These are phyloP conservation scores for Caenorhabditis doughertyi DNA, from an alignment of 2,888 invertebrate species.

Conservation along the genomic window DNA sequence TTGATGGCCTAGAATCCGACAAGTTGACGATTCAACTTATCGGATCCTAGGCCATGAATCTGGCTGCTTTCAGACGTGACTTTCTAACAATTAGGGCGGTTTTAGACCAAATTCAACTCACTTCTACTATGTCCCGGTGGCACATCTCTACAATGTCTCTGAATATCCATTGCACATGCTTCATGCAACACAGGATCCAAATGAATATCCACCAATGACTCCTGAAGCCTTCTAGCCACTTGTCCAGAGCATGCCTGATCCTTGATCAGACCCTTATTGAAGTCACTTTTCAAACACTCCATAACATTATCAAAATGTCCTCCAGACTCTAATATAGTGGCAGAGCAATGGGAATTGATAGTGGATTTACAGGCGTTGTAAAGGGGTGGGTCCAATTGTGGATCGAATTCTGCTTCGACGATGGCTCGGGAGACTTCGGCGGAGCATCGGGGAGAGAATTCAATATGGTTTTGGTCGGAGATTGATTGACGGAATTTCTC, in stretches of 20 bases:
- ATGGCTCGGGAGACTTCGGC: conserved; percentile 75
- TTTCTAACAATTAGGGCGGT: too few relatives aligned
- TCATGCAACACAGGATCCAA: conserved; percentile 93
- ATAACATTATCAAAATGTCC: conserved; percentile 86
- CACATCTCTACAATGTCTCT: conserved; percentile 85
- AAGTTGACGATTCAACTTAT: too few relatives aligned
- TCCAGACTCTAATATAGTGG: conserved; percentile 58
- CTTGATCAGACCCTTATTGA: conserved; percentile 88
- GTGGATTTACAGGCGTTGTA: conserved; percentile 87
- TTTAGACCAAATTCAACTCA: conserved; percentile 77
- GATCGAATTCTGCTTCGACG: conserved; percentile 88
- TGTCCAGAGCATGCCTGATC: conserved; percentile 88
- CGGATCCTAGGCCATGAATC: too few relatives aligned
- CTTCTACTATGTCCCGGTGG: conserved; percentile 92
- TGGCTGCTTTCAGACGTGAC: too few relatives aligned
- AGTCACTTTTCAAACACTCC: conserved; percentile 92
- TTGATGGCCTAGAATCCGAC: too few relatives aligned
- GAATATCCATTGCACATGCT: conserved; percentile 90
- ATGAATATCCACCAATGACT: conserved; percentile 93
- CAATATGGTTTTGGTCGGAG: conserved; percentile 63
- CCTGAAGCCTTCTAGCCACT: conserved; percentile 89
- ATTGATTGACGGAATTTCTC: conserved; percentile 76
- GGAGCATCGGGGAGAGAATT: conserved; percentile 62
- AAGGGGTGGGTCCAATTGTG: conserved; percentile 92
- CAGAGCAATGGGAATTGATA: conserved; percentile 73